Percentiles rank a stretch among this genome's conserved stretches.
Evolutionary conservation across 2,797 vertebrate genomes (phyloP).

Genomic region (Phataginus tetradactyla): DNA sequence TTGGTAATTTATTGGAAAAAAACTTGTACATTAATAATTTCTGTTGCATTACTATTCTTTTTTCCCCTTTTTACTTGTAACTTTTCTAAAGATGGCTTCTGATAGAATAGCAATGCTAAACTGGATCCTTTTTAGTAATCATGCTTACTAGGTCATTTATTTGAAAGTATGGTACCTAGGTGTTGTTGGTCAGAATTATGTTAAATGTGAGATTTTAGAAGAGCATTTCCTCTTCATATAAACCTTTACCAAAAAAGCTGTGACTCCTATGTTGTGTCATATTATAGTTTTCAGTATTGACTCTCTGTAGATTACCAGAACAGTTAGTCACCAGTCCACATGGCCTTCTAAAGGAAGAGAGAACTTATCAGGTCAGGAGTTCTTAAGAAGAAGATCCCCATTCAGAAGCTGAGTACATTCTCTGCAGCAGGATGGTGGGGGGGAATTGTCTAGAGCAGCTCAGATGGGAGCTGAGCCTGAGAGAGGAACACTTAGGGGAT

Average conservation of each 20-base stretch:
- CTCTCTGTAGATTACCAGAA: background rate
- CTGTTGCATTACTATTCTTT: background rate
- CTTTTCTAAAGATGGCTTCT: background rate
- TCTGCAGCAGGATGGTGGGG: background rate
- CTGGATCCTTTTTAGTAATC: background rate
- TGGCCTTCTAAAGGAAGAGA: background rate
- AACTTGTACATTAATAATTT: background rate
- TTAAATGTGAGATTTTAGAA: slow-evolving; percentile 5
- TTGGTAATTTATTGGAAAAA: too few relatives aligned
- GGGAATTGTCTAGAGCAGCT: background rate
- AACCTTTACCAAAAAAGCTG: background rate
- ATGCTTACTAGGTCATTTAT: background rate
- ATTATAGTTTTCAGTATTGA: background rate
- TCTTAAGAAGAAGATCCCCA: background rate
- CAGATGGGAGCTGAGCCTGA: background rate
- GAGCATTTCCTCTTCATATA: background rate
- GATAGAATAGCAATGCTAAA: background rate
- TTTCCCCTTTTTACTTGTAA: background rate
- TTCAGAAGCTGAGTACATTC: background rate
- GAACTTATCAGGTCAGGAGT: background rate
- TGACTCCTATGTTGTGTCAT: background rate
- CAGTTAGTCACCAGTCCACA: background rate
- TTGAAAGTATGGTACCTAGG: background rate
- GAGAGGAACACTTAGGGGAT: background rate
- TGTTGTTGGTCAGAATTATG: background rate